Conservation (phyloP, 2,797 vertebrate species). For the Cyprinodon diabolis region DNA sequence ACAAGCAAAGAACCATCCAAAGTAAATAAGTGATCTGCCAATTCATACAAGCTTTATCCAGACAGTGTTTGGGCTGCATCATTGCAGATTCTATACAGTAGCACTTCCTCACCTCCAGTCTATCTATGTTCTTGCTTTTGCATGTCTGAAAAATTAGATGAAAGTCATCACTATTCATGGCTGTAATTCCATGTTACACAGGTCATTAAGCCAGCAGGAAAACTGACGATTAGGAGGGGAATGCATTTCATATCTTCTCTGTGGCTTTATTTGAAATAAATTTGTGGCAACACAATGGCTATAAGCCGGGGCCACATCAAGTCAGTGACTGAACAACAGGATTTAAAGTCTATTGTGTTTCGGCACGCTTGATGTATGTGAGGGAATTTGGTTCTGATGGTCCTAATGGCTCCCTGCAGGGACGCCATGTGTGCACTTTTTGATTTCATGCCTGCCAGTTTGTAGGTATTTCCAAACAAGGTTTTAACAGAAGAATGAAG, state of each 20-base stretch:
- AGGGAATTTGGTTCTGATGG: conserved; percentile 66
- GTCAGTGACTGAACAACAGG: conserved; percentile 69
- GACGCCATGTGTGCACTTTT: conserved; percentile 57
- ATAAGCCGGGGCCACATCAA: conserved; percentile 60
- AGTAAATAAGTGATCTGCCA: background rate
- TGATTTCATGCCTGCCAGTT: conserved; percentile 61
- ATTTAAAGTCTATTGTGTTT: conserved; percentile 72
- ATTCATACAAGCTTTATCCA: background rate
- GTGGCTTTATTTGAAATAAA: conserved; percentile 56
- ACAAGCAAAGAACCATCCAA: background rate
- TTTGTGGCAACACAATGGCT: conserved; percentile 62
- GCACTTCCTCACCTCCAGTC: background rate
- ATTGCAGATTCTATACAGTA: background rate
- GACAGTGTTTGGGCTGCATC: background rate
- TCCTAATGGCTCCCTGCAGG: conserved; percentile 65
- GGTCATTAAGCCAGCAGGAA: conserved; percentile 65
- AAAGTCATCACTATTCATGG: conserved; percentile 39
- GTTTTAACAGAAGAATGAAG: conserved; percentile 20
- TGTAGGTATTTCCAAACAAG: conserved; percentile 47
- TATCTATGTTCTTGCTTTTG: conserved; percentile 3
- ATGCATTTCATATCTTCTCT: conserved; percentile 57
- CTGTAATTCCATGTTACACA: conserved; percentile 65
- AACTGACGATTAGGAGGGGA: conserved; percentile 54
- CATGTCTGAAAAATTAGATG: conserved; percentile 44
- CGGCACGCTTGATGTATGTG: conserved; percentile 66